These are phyloP conservation scores for Eulemur macaco DNA, from an alignment of 2,113 vertebrate genomes.

Conservation along the genomic window DNA sequence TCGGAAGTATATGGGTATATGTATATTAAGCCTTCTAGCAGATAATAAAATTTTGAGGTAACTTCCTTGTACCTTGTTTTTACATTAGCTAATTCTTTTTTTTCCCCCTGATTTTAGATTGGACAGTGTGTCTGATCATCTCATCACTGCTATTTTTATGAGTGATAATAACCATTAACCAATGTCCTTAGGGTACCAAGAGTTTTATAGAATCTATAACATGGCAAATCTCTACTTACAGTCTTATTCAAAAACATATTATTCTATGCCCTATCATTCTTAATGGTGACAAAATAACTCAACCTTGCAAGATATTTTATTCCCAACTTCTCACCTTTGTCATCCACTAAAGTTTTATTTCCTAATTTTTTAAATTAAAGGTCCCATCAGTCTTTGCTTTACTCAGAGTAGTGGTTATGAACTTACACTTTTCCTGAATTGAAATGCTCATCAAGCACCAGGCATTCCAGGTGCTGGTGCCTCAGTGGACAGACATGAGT, in stretches of 20 bases:
- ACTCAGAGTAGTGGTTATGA: not conserved
- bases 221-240: not conserved
- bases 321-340: not conserved
- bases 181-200: constrained; percentile 20
- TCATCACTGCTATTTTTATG: constrained; percentile 54
- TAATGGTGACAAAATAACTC: constrained; percentile 27
- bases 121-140: not conserved
- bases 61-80: not conserved
- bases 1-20: not conserved
- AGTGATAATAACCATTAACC: constrained; percentile 16
- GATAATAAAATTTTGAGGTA: constrained; percentile 1
- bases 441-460: not conserved
- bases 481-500: not conserved
- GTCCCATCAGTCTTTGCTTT: not conserved
- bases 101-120: not conserved
- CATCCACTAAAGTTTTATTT: not conserved
- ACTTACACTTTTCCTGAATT: not conserved
- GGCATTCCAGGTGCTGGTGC: not conserved
- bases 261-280: constrained; percentile 14
- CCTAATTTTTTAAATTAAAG: not conserved
- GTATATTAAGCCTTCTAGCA: not conserved
- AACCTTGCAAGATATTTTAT: constrained; percentile 25
- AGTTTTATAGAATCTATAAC: constrained; percentile 18
- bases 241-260: constrained; percentile 32
- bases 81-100: not conserved